These are phyloP conservation scores for Julus scandinavius DNA, from an alignment of 2,888 invertebrate genomes.

Conservation along the genomic window DNA sequence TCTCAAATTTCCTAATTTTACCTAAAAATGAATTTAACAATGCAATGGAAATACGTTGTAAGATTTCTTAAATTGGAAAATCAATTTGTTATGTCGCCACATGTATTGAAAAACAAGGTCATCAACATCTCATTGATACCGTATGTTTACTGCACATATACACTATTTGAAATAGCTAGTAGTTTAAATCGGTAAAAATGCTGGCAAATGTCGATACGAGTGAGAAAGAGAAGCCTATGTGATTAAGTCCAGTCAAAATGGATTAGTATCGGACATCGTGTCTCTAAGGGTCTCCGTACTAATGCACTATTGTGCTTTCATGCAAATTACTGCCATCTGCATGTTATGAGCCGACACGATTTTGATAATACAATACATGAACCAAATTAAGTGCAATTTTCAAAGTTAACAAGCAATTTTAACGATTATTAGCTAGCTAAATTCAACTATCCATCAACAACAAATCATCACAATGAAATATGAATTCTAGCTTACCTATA, in stretches of 20 bases:
- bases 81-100: too few relatives aligned
- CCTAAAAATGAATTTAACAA: too few relatives aligned
- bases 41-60: too few relatives aligned
- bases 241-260: neutral
- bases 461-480: neutral
- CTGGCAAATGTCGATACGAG: neutral
- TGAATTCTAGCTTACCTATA: neutral
- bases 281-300: neutral
- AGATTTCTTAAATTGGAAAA: too few relatives aligned
- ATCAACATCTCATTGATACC: too few relatives aligned
- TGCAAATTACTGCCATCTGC: neutral
- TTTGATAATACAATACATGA: neutral
- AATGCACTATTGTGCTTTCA: constrained; percentile 9
- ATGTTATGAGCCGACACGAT: neutral
- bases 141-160: too few relatives aligned
- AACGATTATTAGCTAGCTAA: neutral
- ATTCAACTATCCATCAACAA: neutral
- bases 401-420: neutral
- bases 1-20: too few relatives aligned
- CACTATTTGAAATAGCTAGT: too few relatives aligned
- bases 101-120: too few relatives aligned
- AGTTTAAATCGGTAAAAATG: too few relatives aligned
- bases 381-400: neutral
- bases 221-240: neutral
- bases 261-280: neutral